Evolutionary conservation across 2,797 vertebrate genomes (phyloP), one percentile per base, ranked within the genome.

Genomic region (Pangasius djambal): DNA sequence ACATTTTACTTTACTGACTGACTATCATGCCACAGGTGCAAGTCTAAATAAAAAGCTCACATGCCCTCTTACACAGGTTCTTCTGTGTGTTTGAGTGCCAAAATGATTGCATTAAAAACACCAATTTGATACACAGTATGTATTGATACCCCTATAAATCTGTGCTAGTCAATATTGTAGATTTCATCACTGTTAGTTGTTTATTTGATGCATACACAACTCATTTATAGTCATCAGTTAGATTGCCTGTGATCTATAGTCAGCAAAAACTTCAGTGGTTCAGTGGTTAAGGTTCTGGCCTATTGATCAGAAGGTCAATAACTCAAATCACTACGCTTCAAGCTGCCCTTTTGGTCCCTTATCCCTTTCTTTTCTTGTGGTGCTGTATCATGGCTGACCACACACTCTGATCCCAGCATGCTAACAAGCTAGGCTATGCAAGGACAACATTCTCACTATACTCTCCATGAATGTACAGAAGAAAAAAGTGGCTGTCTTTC

Each of bases 271-370:
- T 10, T 9, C 25, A 44, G 13, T 65, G 59, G 25, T 63, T 83
- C 40, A 65, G 25, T 5, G 65, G 37, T 83, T 83, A 44, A 83
- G 59, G 25, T 83, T 65, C 57, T 83, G 13, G 2, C 22, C 34
- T 83, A 83, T 83, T 83, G 40, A 65, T 83, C 37, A n/a, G 59
- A 83, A 40, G 12, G 57, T 28, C 34, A 59, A 15, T 40, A 61
- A 20, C 40, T 83, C 12, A 83, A 63, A 40, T 83, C 34, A 83
- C 81, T 63, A 25, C 9, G 37, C 34, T 65, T 61, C 22, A 28
- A 83, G 79, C 55, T 59, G 31, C 9, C 31, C 16, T 7, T 63
- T 57, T 57, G 52, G 34, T 13, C 55, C 34, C 55, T 82, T 34
- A 82, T 61, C 10, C 31, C 10, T 81, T 18, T 79, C n/a, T 37